These are phyloP conservation scores for Bothrops alternatus DNA, from an alignment of 2,797 vertebrate genomes.

Conservation along the genomic window DNA sequence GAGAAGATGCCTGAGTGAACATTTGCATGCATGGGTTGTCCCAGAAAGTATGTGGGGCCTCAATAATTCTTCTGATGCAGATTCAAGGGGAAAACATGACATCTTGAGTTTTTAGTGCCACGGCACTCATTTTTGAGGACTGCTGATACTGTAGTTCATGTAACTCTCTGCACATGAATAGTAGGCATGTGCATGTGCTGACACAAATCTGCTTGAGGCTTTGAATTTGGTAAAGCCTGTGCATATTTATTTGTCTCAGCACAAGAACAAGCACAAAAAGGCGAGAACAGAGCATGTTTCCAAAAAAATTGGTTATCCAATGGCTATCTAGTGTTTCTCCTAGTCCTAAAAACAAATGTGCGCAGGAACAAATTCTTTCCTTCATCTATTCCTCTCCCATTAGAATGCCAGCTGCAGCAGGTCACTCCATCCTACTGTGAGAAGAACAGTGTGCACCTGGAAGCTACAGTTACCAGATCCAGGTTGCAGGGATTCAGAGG, in stretches of 20 bases:
- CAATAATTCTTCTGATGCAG: not conserved
- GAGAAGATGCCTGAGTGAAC: slow-evolving; percentile 2
- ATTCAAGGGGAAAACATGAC: not conserved
- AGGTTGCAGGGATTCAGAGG: not conserved
- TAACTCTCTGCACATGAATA: not conserved
- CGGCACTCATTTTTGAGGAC: not conserved
- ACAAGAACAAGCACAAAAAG: not conserved
- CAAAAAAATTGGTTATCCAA: not conserved
- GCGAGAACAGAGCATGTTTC: not conserved
- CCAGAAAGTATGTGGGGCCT: not conserved
- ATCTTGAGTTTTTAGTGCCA: not conserved
- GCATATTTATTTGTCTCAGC: not conserved
- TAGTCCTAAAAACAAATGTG: not conserved
- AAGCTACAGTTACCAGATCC: not conserved
- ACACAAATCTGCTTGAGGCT: not conserved
- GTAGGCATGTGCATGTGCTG: not conserved
- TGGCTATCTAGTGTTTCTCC: not conserved
- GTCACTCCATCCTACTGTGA: not conserved
- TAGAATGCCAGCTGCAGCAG: not conserved
- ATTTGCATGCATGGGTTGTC: slow-evolving; percentile 23
- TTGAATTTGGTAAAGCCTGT: not conserved
- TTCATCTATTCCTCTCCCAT: not conserved
- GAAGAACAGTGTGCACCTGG: not conserved
- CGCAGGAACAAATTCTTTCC: not conserved
- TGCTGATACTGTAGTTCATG: not conserved